Evolutionary conservation across 2,113 vertebrate species (phyloP).

Genomic region (Toxotes jaculatrix): DNA sequence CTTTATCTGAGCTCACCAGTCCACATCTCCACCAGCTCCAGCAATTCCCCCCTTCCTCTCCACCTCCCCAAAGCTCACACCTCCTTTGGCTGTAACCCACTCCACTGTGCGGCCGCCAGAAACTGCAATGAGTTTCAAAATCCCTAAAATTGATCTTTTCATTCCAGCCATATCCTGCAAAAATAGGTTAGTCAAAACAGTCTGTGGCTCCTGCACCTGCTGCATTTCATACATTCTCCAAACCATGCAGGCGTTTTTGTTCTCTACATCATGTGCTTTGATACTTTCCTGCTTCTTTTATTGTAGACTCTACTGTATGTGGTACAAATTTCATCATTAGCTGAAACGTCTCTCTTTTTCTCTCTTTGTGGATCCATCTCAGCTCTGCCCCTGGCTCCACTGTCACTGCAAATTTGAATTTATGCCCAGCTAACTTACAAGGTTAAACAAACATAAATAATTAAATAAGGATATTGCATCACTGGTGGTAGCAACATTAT

Average conservation of each 20-base stretch:
- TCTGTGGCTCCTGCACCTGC: constrained; percentile 41
- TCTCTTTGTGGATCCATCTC: not conserved
- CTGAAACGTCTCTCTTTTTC: not conserved
- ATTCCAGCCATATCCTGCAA: constrained; percentile 58
- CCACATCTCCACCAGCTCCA: constrained; percentile 68
- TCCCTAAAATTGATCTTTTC: constrained; percentile 71
- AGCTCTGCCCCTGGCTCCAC: not conserved
- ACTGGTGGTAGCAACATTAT: constrained; percentile 45
- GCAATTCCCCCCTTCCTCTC: constrained; percentile 14
- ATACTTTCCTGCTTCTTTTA: not conserved
- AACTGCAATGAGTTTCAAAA: constrained; percentile 54
- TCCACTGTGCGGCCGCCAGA: constrained; percentile 68
- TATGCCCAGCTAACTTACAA: constrained; percentile 20
- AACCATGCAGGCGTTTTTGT: not conserved
- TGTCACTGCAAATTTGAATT: constrained; percentile 34
- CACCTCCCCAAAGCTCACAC: constrained; percentile 56
- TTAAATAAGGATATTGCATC: constrained; percentile 48
- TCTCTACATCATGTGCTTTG: not conserved
- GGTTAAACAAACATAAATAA: constrained; percentile 61
- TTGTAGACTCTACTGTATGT: not conserved
- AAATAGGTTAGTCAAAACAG: constrained; percentile 56
- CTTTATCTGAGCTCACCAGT: constrained; percentile 76
- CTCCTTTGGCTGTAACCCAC: constrained; percentile 70
- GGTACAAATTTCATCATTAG: not conserved
- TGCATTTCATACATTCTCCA: constrained; percentile 19